Evolutionary conservation across 1,140 invertebrate genomes (phyloP), one percentile per base, ranked within the genome.

Genomic region (Steinernema feltiae): DNA sequence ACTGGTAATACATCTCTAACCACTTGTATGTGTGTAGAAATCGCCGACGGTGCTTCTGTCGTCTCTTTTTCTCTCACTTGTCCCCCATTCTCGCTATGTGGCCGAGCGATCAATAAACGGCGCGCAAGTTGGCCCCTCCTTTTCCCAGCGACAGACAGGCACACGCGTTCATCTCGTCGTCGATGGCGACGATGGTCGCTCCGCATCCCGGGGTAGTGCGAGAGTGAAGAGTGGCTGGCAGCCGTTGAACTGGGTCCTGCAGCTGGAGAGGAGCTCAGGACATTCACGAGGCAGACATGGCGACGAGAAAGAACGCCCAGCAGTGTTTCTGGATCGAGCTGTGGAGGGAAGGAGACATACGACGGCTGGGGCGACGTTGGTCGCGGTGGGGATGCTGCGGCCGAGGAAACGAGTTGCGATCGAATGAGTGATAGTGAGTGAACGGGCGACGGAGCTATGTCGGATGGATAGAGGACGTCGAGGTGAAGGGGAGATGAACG

Each of bases 91-190:
- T 63, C 53, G 7, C 53, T 15, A 63, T 63, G 24, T 63, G 15
- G 53, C 53, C 53, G 53, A 63, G 24, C 53, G 24, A 63, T 63
- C 53, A 27, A 63, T 63, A 63, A 63, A 63, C 53, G 53, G 53
- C 53, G 53, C 53, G 53, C 53, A 63, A 63, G 53, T 63, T 63
- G 53, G 53, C 53, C 53, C 53, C 53, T 63, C 53, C 53, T 63
- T 63, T 63, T 15, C 53, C 53, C 53, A 63, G 53, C 53, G 53
- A 63, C 12, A 63, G 53, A 63, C 53, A 27, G 53, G 53, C 53
- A 63, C 53, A 63, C 53, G 24, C 53, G 53, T 63, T 63, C 53
- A 63, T 63, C 53, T 63, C 24, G 53, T 63, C 53, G 53, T 63
- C 53, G 53, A 63, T 63, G 53, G 53, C 53, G 53, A 63, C 53